Base-by-base conservation (phyloP, 2,888 invertebrate species). In the Azorinus chamasolen region DNA sequence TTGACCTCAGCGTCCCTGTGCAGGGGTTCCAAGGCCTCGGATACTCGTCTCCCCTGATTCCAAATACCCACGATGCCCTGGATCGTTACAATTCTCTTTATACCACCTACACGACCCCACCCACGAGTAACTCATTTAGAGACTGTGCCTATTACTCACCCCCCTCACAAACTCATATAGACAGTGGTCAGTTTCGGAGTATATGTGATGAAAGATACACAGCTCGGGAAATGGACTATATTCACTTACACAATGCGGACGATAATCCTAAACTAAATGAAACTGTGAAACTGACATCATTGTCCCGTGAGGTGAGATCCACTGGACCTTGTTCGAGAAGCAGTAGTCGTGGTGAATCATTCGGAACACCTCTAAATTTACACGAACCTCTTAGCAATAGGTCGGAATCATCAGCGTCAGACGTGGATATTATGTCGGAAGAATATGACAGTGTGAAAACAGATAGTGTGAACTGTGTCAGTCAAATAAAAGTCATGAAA, bases 391-490 rank as follows among this genome's bases (percentile, higher is more conserved):
- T 86, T 79, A 92, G 92, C 82, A 92, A 91, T 81, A 85, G 90
- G 37, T 92, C 92, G 3, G 92, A 93, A 64, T 92, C 92, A 25
- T 91, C 92, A 5, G 87, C 89, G n/a, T 92, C 92, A 3, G 92
- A 92, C 50, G 90, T 91, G 20, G 92, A 92, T 68, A 88, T 91
- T n/a, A 89, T 89, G 3, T 86, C 83, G 39, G 90, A 90, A 22
- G 90, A 91, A 25, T 86, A 87, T 20, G 66, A 72, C 37, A 39
- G 46, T 58, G 69, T 63, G n/a, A 68, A 73, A 66, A 20, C 53
- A 20, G 74, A 72, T 41, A 77, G 62, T 51, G 55, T 51, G 18
- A 69, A 65, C 37, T 62, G 46, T 79, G 66, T 43, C 22, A 70
- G 64, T 24, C 20, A 25, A 61, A 37, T 51, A 27, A 80, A 84